Conservation (phyloP, 64 coral and sea anemone species). For the Cladopsammia gracilis region DNA sequence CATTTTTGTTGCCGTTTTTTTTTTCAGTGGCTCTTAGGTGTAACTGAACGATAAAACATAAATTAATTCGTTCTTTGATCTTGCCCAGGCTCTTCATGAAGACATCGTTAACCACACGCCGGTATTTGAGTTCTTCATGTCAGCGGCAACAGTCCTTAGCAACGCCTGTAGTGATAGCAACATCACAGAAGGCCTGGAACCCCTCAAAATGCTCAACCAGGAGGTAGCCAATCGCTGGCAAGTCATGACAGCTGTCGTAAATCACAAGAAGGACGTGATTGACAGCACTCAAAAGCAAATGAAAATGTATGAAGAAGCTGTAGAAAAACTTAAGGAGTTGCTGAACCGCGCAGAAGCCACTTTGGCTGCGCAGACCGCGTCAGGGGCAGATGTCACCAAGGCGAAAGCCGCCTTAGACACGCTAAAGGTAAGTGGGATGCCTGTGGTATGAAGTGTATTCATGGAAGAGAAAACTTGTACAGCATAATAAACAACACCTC, state of each 20-base stretch:
- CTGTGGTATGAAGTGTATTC: too few species aligned
- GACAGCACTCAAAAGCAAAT: slow-evolving; percentile 82
- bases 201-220: slow-evolving; percentile 77
- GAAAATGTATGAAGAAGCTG: slow-evolving; percentile 59
- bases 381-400: slow-evolving; percentile 75
- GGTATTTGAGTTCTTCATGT: slow-evolving; percentile 88
- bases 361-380: slow-evolving; percentile 52
- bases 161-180: slow-evolving; percentile 80
- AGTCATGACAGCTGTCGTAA: slow-evolving; percentile 84
- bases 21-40: too few species aligned
- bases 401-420: slow-evolving; percentile 82
- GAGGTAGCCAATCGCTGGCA: slow-evolving; percentile 90
- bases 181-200: slow-evolving; percentile 84
- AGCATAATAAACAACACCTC: too few species aligned
- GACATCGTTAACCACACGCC: slow-evolving; percentile 90
- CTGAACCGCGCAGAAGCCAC: slow-evolving; percentile 68
- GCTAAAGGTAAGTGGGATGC: slow-evolving; percentile 64
- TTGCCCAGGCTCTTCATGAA: slow-evolving; percentile 79
- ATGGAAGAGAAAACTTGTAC: too few species aligned
- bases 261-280: slow-evolving; percentile 70
- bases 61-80: background rate
- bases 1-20: too few species aligned
- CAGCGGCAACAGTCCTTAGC: slow-evolving; percentile 71
- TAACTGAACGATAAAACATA: background rate
- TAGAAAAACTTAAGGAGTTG: slow-evolving; percentile 55